Conservation (phyloP, 2,888 invertebrate species). For the Xanthia icteritia region DNA sequence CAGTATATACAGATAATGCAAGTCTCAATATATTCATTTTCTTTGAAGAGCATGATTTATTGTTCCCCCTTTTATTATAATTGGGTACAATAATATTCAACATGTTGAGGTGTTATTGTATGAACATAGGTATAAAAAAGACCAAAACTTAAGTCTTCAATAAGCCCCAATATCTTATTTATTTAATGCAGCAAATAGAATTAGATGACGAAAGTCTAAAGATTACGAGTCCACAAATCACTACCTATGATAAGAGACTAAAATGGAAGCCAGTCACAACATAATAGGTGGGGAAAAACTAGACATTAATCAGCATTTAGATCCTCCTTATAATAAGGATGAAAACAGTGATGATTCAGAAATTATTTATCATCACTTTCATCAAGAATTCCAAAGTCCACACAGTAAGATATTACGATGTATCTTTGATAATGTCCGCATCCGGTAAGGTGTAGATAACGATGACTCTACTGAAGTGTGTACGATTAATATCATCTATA, state of each 20-base stretch:
- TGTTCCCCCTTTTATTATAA: neutral
- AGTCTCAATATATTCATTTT: neutral
- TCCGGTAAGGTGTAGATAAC: constrained; percentile 48
- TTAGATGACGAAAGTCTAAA: neutral
- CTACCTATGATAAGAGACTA: neutral
- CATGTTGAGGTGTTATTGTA: neutral
- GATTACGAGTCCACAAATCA: neutral
- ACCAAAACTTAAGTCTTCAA: neutral
- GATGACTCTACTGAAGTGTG: neutral
- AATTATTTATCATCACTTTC: constrained; percentile 29
- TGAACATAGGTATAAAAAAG: neutral
- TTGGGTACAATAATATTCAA: neutral
- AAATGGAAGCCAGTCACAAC: neutral
- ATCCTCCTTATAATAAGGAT: constrained; percentile 6
- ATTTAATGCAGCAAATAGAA: too few relatives aligned
- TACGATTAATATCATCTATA: constrained; percentile 36
- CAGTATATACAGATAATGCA: neutral
- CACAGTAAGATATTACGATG: constrained; percentile 1
- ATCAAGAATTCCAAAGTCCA: constrained; percentile 43
- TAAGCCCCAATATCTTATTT: neutral
- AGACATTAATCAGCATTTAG: neutral
- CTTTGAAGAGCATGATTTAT: neutral
- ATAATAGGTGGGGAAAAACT: neutral
- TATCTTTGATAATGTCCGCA: constrained; percentile 27
- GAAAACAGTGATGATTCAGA: constrained; percentile 26